Conservation (phyloP, 1,140 invertebrate species). For the Drosophila grimshawi region DNA sequence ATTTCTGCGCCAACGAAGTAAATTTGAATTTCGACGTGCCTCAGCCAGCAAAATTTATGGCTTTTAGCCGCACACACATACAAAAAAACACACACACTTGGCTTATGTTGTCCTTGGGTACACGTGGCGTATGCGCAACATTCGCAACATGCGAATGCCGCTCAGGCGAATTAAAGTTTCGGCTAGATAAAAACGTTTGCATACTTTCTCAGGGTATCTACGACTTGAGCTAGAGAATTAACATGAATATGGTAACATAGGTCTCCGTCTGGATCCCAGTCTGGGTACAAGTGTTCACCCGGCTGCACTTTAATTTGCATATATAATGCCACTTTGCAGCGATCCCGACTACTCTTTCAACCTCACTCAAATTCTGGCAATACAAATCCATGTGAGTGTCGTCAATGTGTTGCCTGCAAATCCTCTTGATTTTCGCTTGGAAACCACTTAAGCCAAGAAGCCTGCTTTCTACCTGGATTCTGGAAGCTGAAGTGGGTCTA, state of each 20-base stretch:
- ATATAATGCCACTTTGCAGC: slow-evolving; percentile 44
- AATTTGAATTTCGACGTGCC: slow-evolving; percentile 68
- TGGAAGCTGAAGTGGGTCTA: slow-evolving; percentile 1
- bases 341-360: slow-evolving; percentile 11
- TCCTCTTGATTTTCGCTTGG: slow-evolving; percentile 40
- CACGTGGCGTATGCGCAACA: slow-evolving; percentile 61
- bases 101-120: slow-evolving; percentile 48
- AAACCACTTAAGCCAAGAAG: slow-evolving; percentile 37
- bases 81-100: background rate
- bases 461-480: slow-evolving; percentile 1
- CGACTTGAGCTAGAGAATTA: slow-evolving; percentile 25
- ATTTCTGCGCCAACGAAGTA: slow-evolving; percentile 51
- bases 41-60: slow-evolving; percentile 65
- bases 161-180: slow-evolving; percentile 39
- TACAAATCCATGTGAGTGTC: background rate
- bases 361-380: slow-evolving; percentile 8
- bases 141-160: slow-evolving; percentile 23
- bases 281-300: slow-evolving; percentile 38
- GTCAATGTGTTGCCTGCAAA: slow-evolving; percentile 6
- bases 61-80: slow-evolving; percentile 29
- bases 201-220: slow-evolving; percentile 28
- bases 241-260: background rate
- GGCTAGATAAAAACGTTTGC: slow-evolving; percentile 49
- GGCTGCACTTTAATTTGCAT: slow-evolving; percentile 52
- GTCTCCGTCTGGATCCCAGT: background rate